These are phyloP conservation scores for Allolobophora icterica DNA, from an alignment of 2,888 invertebrate genomes.

Conservation along the genomic window DNA sequence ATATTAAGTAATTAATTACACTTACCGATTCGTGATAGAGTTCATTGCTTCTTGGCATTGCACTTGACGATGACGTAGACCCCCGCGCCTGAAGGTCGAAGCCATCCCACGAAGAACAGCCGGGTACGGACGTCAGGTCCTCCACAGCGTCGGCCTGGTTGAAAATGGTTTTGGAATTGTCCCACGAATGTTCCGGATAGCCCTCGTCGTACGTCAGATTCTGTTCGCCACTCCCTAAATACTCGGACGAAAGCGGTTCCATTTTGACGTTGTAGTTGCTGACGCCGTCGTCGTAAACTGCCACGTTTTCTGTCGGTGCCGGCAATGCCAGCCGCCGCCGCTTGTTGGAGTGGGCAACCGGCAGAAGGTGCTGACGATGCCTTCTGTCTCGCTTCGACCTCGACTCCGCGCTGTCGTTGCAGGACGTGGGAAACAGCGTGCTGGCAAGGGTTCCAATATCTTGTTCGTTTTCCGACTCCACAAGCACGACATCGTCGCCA, in stretches of 20 bases:
- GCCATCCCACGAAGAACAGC: background rate
- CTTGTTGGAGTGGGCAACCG: background rate
- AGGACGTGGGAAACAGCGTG: background rate
- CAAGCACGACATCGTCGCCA: background rate
- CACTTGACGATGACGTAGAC: background rate
- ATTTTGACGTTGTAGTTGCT: background rate
- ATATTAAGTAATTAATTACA: background rate
- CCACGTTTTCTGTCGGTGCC: background rate
- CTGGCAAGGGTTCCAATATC: background rate
- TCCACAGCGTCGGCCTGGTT: background rate
- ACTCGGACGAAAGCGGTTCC: background rate
- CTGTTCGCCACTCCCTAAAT: background rate
- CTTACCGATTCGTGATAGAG: constrained; percentile 6
- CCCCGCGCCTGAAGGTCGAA: background rate
- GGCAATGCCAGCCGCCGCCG: background rate
- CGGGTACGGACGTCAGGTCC: background rate
- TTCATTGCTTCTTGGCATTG: background rate
- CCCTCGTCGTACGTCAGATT: background rate
- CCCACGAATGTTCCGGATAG: background rate
- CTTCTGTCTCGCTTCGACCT: background rate
- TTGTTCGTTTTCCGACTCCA: background rate
- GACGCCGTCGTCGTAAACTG: background rate
- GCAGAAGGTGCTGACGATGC: background rate
- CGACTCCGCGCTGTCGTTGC: background rate
- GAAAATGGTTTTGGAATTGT: background rate